Evolutionary conservation across 1,140 invertebrate genomes (phyloP).

Genomic region (Lepeophtheirus salmonis): DNA sequence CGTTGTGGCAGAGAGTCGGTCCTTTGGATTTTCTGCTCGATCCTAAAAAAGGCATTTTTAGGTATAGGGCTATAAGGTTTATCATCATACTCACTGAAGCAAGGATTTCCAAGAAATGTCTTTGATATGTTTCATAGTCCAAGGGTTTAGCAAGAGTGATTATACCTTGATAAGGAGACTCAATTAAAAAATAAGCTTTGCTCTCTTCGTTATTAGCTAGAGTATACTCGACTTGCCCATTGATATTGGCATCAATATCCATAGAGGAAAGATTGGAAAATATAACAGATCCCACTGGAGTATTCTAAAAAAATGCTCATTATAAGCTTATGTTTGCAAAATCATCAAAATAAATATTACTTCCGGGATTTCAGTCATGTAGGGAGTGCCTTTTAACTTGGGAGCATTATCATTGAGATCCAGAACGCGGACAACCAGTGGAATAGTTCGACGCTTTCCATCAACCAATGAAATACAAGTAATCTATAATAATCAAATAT

Average conservation of each 20-base stretch:
- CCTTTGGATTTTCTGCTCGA: constrained; percentile 49
- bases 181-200: not conserved
- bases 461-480: constrained; percentile 53
- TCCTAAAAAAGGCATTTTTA: constrained; percentile 37
- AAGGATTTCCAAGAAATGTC: not conserved
- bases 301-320: constrained; percentile 22
- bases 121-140: constrained; percentile 3
- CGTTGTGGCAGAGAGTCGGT: constrained; percentile 55
- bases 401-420: constrained; percentile 68
- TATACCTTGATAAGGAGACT: constrained; percentile 9
- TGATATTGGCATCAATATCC: constrained; percentile 10
- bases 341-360: no score
- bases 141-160: constrained; percentile 5
- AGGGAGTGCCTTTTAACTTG: constrained; percentile 40
- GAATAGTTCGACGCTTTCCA: constrained; percentile 49
- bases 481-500: constrained; percentile 37
- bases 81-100: constrained; percentile 12
- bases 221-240: constrained; percentile 13
- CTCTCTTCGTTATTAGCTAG: not conserved
- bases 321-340: no score
- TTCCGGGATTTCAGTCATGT: constrained; percentile 64
- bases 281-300: not conserved
- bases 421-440: constrained; percentile 67
- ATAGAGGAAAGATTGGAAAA: not conserved
- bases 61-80: no score